Percentiles rank a stretch among this genome's conserved stretches.
These are phyloP conservation scores for Steinernema scapterisci DNA, from an alignment of 2,888 invertebrate genomes.

Conservation along the genomic window DNA sequence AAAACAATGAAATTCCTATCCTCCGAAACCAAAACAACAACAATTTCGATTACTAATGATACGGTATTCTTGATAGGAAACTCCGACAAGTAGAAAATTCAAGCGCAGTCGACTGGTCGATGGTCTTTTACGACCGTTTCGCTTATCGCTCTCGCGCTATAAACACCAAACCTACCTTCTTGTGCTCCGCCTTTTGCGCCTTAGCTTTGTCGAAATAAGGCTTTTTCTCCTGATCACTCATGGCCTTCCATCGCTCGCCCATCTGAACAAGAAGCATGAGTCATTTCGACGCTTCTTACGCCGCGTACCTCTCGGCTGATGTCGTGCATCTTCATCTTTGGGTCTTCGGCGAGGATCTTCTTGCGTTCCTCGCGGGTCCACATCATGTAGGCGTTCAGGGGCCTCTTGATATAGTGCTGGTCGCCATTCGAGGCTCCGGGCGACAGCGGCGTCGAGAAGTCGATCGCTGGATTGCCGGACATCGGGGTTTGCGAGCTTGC, in stretches of 20 bases:
- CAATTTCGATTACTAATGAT: no score
- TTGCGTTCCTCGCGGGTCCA: conserved; percentile 45
- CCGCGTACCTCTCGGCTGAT: conserved; percentile 38
- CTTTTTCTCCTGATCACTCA: conserved; percentile 45
- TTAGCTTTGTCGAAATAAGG: conserved; percentile 45
- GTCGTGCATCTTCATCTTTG: conserved; percentile 45
- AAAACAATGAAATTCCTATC: no score
- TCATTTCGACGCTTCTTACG: no score
- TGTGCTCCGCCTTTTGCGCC: conserved; percentile 43
- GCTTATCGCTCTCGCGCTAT: background rate
- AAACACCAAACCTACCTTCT: conserved; percentile 33
- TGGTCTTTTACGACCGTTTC: no score
- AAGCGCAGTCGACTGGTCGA: no score
- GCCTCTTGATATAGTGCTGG: conserved; percentile 42
- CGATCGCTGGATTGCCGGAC: conserved; percentile 3
- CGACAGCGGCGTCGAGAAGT: conserved; percentile 21
- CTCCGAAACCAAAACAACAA: no score
- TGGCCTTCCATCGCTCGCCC: conserved; percentile 47
- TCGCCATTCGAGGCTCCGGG: conserved; percentile 16
- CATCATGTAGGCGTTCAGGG: conserved; percentile 46
- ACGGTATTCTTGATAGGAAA: no score
- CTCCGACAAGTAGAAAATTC: no score
- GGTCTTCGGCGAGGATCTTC: conserved; percentile 41
- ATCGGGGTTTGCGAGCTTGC: background rate
- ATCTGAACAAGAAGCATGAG: background rate